These are phyloP conservation scores for Spongilla lacustris DNA, from an alignment of 37 sponge, comb jelly and placozoan genomes.

Conservation along the genomic window DNA sequence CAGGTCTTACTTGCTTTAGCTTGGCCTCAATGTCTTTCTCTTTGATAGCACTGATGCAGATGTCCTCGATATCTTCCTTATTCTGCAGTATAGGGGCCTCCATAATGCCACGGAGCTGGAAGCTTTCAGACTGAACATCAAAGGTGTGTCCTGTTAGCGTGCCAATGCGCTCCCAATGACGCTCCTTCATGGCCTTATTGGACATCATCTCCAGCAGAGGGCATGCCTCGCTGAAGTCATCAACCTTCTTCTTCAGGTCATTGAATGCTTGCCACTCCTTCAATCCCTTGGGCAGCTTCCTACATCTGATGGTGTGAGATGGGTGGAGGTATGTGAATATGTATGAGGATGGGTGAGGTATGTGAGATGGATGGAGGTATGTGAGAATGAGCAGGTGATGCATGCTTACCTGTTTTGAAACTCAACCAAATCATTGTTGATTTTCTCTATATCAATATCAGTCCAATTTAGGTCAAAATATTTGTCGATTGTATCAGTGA, in stretches of 20 bases:
- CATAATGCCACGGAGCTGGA: slow-evolving; percentile 90
- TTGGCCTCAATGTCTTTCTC: slow-evolving; percentile 99
- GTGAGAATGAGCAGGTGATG: neutral
- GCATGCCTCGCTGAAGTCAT: slow-evolving; percentile 96
- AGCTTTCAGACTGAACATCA: slow-evolving; percentile 88
- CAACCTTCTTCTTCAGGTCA: slow-evolving; percentile 93
- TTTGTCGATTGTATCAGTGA: slow-evolving; percentile 85
- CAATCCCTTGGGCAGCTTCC: slow-evolving; percentile 94
- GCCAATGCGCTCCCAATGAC: slow-evolving; percentile 92
- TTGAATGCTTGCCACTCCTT: slow-evolving; percentile 98
- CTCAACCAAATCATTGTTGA: slow-evolving; percentile 92
- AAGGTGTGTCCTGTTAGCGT: slow-evolving; percentile 80
- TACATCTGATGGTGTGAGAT: slow-evolving; percentile 64
- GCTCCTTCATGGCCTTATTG: slow-evolving; percentile 93
- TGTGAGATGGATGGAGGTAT: neutral
- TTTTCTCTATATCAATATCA: slow-evolving; percentile 95
- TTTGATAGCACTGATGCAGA: slow-evolving; percentile 97
- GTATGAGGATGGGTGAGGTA: neutral
- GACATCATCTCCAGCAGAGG: slow-evolving; percentile 96
- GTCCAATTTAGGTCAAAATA: slow-evolving; percentile 97
- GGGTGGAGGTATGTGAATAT: neutral
- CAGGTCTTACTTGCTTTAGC: slow-evolving; percentile 80
- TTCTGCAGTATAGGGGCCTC: slow-evolving; percentile 90
- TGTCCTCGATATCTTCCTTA: slow-evolving; percentile 97
- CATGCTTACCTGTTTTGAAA: slow-evolving; percentile 89